Evolutionary conservation across 2,797 vertebrate species (phyloP).

Genomic region (Anableps anableps): DNA sequence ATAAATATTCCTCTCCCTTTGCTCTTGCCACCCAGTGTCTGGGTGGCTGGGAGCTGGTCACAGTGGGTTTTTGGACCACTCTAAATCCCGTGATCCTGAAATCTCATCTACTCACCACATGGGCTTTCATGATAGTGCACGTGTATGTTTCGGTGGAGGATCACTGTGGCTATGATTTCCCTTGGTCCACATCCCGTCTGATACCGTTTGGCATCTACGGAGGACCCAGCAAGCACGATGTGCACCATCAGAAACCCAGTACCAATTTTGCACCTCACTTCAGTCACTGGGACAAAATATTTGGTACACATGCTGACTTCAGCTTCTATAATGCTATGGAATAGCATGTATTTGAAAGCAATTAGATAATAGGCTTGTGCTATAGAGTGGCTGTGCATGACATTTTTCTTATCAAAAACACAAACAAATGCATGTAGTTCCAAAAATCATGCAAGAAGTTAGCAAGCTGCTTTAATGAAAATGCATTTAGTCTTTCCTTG

Average conservation of each 20-base stretch:
- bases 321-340: conserved; percentile 46
- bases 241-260: conserved; percentile 79
- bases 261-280: conserved; percentile 80
- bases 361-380: not conserved
- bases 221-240: conserved; percentile 76
- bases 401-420: not conserved
- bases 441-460: not conserved
- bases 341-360: conserved; percentile 5
- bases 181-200: conserved; percentile 76
- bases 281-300: conserved; percentile 78
- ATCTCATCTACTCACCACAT: conserved; percentile 78
- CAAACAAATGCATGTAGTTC: conserved; percentile 4
- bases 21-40: conserved; percentile 77
- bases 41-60: conserved; percentile 76
- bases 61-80: conserved; percentile 78
- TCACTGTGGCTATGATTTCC: conserved; percentile 81
- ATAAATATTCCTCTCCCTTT: conserved; percentile 73
- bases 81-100: conserved; percentile 73
- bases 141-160: conserved; percentile 78
- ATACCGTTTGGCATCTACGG: conserved; percentile 74
- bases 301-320: conserved; percentile 75
- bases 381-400: not conserved
- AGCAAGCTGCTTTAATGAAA: not conserved
- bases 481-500: not conserved
- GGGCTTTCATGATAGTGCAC: conserved; percentile 77